Percentiles rank a stretch among this genome's conserved stretches.
Evolutionary conservation across 2,888 invertebrate species (phyloP).

Genomic region (Geophilus truncorum): DNA sequence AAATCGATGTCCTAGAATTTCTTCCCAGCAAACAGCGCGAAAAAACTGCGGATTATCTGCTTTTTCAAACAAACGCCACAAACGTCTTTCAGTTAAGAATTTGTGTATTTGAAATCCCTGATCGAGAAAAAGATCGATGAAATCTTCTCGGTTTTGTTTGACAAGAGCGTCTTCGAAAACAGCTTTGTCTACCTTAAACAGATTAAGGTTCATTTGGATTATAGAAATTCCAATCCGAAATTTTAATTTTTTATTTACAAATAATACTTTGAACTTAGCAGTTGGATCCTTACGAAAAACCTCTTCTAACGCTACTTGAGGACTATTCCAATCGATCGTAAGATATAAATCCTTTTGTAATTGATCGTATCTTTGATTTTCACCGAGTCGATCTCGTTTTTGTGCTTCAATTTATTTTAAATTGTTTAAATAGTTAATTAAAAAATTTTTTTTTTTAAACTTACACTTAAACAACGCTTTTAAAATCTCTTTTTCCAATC

Average conservation of each 20-base stretch:
- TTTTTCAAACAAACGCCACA: slow-evolving; percentile 42
- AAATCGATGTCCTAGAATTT: slow-evolving; percentile 43
- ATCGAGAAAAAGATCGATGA: slow-evolving; percentile 47
- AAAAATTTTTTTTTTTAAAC: slow-evolving; percentile 23
- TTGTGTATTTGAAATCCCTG: slow-evolving; percentile 46
- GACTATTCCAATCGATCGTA: slow-evolving; percentile 49
- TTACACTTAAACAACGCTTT: slow-evolving; percentile 47
- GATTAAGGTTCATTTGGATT: not conserved
- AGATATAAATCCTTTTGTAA: slow-evolving; percentile 46
- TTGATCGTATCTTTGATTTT: slow-evolving; percentile 32
- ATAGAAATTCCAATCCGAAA: not conserved
- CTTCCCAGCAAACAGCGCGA: slow-evolving; percentile 45
- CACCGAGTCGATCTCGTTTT: not conserved
- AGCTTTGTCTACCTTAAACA: slow-evolving; percentile 37
- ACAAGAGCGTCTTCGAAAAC: slow-evolving; percentile 46
- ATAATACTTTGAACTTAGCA: slow-evolving; percentile 42
- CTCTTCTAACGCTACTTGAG: slow-evolving; percentile 46
- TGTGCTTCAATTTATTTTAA: slow-evolving; percentile 14
- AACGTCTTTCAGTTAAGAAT: slow-evolving; percentile 42
- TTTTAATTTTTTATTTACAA: no score
- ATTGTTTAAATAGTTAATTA: not conserved
- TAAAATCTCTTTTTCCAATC: slow-evolving; percentile 47
- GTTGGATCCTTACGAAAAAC: slow-evolving; percentile 45
- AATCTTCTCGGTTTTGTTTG: slow-evolving; percentile 45
- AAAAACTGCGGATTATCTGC: slow-evolving; percentile 47